A percentile compares a stretch with the other conserved stretches of the same genome.
Conservation (phyloP, 2,797 vertebrate genomes). For the Novumbra hubbsi region DNA sequence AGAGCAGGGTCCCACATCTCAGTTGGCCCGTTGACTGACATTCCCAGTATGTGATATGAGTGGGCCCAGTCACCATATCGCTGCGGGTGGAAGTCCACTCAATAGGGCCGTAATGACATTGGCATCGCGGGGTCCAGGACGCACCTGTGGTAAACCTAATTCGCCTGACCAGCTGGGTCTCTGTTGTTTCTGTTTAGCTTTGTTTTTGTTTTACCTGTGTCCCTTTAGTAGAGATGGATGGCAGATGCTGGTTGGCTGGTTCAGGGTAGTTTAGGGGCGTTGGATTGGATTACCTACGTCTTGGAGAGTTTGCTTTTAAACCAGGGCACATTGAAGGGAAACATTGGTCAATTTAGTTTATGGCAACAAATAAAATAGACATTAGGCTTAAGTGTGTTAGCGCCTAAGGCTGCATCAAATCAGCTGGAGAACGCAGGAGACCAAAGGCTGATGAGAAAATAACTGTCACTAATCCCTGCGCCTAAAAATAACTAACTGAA, state of each 20-base stretch:
- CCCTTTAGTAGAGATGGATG: neutral
- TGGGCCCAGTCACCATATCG: neutral
- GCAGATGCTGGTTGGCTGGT: neutral
- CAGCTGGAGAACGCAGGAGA: neutral
- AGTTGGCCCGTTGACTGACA: neutral
- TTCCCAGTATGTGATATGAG: neutral
- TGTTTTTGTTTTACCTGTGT: neutral
- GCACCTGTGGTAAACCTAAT: neutral
- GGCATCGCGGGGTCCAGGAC: neutral
- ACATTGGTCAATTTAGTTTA: constrained; percentile 5
- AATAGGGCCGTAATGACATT: neutral
- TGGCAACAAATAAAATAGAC: constrained; percentile 13
- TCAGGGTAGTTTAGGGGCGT: neutral
- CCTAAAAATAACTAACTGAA: neutral
- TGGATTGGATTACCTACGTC: neutral
- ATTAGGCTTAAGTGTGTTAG: neutral
- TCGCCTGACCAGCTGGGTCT: neutral
- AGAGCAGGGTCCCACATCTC: neutral
- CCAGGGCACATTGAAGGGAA: neutral
- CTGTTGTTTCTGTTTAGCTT: neutral
- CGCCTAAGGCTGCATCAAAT: neutral
- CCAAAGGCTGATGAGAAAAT: neutral
- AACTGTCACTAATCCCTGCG: neutral
- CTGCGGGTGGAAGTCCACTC: neutral
- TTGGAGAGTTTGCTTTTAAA: neutral